Conservation (phyloP, 2,113 vertebrate genomes). For the Semnornis frantzii region DNA sequence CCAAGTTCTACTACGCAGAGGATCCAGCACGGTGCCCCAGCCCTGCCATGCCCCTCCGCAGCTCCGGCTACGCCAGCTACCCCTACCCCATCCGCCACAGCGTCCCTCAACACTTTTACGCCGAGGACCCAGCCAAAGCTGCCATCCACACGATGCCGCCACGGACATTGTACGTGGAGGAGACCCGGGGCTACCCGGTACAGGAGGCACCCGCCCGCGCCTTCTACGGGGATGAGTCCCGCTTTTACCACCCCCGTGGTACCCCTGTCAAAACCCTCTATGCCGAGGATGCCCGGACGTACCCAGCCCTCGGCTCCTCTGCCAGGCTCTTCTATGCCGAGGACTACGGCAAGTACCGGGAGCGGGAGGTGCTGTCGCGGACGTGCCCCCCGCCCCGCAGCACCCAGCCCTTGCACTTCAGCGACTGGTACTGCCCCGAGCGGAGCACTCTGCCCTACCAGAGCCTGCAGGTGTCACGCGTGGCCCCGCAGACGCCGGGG, state of each 20-base stretch:
- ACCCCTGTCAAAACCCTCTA: constrained; percentile 79
- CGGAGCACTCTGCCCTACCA: constrained; percentile 77
- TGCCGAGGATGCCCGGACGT: constrained; percentile 76
- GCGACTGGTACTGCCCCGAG: constrained; percentile 87
- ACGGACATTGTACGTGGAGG: constrained; percentile 81
- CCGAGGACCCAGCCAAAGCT: constrained; percentile 30
- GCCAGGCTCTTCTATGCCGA: constrained; percentile 81
- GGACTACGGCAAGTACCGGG: constrained; percentile 80
- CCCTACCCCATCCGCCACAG: constrained; percentile 24
- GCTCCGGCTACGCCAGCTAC: constrained; percentile 61
- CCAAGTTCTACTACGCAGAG: constrained; percentile 90
- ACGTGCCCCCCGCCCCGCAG: constrained; percentile 76
- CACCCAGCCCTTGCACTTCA: constrained; percentile 77
- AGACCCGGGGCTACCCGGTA: constrained; percentile 79
- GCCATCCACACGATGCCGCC: constrained; percentile 70
- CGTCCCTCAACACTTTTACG: constrained; percentile 37
- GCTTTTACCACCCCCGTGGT: constrained; percentile 62
- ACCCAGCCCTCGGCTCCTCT: constrained; percentile 68
- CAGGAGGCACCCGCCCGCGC: constrained; percentile 77
- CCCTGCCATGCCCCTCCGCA: constrained; percentile 60
- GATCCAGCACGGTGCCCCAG: constrained; percentile 79
- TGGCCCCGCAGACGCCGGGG: constrained; percentile 70
- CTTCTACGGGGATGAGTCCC: constrained; percentile 82
- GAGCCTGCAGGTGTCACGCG: constrained; percentile 75
- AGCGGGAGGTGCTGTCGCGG: constrained; percentile 78